Base-by-base conservation (phyloP, 2,888 invertebrate species). In the Parnassius glacialis region DNA sequence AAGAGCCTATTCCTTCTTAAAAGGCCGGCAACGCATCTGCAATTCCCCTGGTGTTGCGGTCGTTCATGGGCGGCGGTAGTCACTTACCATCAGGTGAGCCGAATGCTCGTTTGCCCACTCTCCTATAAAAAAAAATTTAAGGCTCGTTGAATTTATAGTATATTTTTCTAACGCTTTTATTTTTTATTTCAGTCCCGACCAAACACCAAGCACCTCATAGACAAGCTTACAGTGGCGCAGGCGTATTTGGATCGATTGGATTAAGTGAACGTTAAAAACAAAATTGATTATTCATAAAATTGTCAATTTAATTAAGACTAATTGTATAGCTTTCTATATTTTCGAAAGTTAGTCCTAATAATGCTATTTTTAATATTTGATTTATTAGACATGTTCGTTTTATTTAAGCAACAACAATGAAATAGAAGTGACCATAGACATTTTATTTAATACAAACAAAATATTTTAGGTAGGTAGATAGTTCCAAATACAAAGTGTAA, bases 211-310 rank as follows among this genome's bases (percentile, higher is more conserved):
- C 79, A 78, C 3, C 83, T 91, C 52, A 90, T 91, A 65, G 89
- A 90, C 57, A 81, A 84, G 65, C 75, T 91, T 42, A 81, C 88
- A n/a, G 83, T 86, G 63, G 90, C 87, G 74, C 90, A 90, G 73
- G 85, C 87, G 75, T 86, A 90, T 67, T 72, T 91, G 64, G 91
- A 91, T 70, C 86, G 90, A 66, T 83, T 91, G 87, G 90, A 90
- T 76, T 90, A 74, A 84, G 12, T 64, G 65, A 65, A 54, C 53
- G 44, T 34, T 59, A 11, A 13, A 69, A 61, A 66, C 3, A 43
- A 41, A 60, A 60, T 50, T 48, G 50, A 50, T 60, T 50, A 9
- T 51, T 42, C n/a, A 9, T 48, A 54, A n/a, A 13, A 34, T 57
- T 55, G 52, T 57, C 56, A 57, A 16, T 20, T 11, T 57, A 10